phyloP scores from a whole-genome alignment of 2,888 invertebrate genomes.

The Hydrotaea diabolus region DNA sequence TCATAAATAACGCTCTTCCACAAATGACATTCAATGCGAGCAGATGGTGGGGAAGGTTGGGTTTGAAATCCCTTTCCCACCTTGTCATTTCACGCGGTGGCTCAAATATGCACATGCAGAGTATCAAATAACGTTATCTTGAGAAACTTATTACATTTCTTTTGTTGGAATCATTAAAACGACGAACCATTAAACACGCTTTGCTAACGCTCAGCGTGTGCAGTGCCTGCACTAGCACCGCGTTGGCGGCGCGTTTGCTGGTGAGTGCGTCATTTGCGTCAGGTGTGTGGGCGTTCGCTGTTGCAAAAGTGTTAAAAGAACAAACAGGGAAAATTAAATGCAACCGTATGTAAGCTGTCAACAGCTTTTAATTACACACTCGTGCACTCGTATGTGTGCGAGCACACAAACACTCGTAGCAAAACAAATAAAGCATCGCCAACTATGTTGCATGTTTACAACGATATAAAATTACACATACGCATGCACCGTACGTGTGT shows the following conservation, averaged over 20 bases:
- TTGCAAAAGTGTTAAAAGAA: slow-evolving; percentile 28
- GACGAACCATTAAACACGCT: slow-evolving; percentile 4
- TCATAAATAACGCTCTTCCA: background rate
- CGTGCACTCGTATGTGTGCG: background rate
- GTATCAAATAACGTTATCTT: slow-evolving; percentile 21
- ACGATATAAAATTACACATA: slow-evolving; percentile 37
- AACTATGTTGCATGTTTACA: slow-evolving; percentile 50
- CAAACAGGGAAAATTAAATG: slow-evolving; percentile 40
- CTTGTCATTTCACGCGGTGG: background rate
- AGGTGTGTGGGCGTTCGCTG: slow-evolving; percentile 22
- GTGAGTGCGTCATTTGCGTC: slow-evolving; percentile 32
- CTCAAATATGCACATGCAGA: background rate
- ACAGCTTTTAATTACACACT: slow-evolving; percentile 41
- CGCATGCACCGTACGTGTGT: background rate
- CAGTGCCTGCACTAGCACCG: background rate
- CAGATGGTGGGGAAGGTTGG: background rate
- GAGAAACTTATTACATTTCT: slow-evolving; percentile 16
- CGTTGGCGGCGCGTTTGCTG: background rate
- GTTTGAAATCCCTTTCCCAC: background rate
- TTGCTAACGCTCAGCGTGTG: slow-evolving; percentile 22
- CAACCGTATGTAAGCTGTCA: slow-evolving; percentile 53
- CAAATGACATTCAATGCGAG: slow-evolving; percentile 2
- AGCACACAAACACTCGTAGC: background rate
- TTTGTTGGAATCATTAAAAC: slow-evolving; percentile 22
- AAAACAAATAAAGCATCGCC: slow-evolving; percentile 35